Conservation (phyloP, 64 coral and sea anemone species). For the Cladopsammia gracilis region DNA sequence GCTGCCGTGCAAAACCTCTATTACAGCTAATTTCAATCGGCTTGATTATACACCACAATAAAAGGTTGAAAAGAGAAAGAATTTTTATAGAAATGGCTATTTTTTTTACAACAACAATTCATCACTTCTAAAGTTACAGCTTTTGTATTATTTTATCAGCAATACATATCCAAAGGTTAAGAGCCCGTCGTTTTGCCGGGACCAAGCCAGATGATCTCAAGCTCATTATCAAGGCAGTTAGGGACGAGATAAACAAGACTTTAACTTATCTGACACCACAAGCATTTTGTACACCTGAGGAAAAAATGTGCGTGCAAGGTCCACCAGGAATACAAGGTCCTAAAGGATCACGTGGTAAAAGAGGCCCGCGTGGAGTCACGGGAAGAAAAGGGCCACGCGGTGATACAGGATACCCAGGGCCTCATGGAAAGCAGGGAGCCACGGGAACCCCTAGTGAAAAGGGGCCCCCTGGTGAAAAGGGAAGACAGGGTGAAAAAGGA, state of each 20-base stretch:
- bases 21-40: too few species aligned
- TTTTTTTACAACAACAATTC: too few species aligned
- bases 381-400: not conserved
- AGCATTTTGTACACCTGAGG: not conserved
- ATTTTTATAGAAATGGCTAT: too few species aligned
- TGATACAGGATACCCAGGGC: not conserved
- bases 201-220: not conserved
- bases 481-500: too few species aligned
- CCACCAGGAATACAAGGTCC: constrained; percentile 33
- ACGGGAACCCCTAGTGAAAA: too few species aligned
- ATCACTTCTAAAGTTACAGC: too few species aligned
- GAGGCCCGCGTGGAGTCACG: not conserved
- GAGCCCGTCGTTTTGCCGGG: not conserved
- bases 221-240: not conserved
- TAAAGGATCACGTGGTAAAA: constrained; percentile 27
- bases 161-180: not conserved
- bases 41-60: too few species aligned
- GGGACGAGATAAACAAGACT: not conserved
- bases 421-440: too few species aligned
- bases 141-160: not conserved
- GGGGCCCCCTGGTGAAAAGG: too few species aligned
- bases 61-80: too few species aligned
- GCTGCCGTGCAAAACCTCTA: too few species aligned
- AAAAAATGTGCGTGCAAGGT: constrained; percentile 4
- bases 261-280: not conserved